phyloP scores from a whole-genome alignment of 2,113 vertebrate species.

The Myrmophylax atrothorax region DNA sequence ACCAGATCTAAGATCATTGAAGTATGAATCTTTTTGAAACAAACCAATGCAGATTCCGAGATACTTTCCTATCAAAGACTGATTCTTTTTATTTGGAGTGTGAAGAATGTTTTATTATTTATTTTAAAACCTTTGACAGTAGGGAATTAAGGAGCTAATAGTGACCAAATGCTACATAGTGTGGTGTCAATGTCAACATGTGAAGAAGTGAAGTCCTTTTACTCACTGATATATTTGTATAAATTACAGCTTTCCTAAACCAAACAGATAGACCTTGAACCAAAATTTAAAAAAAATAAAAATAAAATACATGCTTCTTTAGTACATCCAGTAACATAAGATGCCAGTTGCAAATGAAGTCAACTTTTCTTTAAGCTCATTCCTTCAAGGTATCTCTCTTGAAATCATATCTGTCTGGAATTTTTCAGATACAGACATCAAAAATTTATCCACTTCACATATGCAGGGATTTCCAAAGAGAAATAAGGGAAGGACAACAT shows the following conservation, averaged over 20 bases:
- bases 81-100: neutral
- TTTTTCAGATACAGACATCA: slow-evolving; percentile 31
- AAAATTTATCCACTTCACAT: slow-evolving; percentile 57
- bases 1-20: neutral
- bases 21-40: neutral
- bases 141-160: neutral
- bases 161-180: neutral
- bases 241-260: neutral
- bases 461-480: slow-evolving; percentile 24
- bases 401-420: slow-evolving; percentile 55
- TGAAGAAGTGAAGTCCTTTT: neutral
- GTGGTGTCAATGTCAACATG: neutral
- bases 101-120: neutral
- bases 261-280: neutral
- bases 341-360: slow-evolving; percentile 50
- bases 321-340: neutral
- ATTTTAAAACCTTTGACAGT: neutral
- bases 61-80: neutral
- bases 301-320: neutral
- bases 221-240: neutral
- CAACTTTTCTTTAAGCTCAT: slow-evolving; percentile 40
- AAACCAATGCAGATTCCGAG: neutral
- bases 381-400: slow-evolving; percentile 37
- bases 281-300: neutral
- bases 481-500: neutral